phyloP scores from a whole-genome alignment of 1,140 invertebrate genomes.

The Atta colombica region DNA sequence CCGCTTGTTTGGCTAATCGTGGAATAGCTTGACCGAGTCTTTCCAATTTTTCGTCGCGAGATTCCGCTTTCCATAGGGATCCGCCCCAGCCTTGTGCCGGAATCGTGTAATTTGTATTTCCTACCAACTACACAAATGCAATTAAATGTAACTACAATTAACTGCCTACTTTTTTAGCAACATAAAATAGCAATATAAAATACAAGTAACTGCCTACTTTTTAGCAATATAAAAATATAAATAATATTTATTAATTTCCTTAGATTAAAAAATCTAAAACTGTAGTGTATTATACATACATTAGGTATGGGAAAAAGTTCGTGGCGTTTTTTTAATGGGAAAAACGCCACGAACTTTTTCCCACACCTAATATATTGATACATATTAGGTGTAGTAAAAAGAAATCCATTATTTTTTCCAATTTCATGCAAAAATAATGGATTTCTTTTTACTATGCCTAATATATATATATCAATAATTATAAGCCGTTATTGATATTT shows the following conservation, averaged over 20 bases:
- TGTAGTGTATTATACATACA: not conserved
- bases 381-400: no score
- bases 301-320: no score
- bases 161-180: slow-evolving; percentile 17
- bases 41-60: slow-evolving; percentile 88
- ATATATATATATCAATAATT: not conserved
- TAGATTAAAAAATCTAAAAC: slow-evolving; percentile 14
- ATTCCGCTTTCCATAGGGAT: slow-evolving; percentile 88
- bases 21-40: slow-evolving; percentile 87
- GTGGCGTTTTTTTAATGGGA: no score
- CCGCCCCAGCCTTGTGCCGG: slow-evolving; percentile 84
- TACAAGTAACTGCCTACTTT: not conserved
- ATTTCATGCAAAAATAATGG: no score
- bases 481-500: slow-evolving; percentile 32
- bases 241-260: slow-evolving; percentile 34
- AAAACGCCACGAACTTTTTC: no score
- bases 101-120: slow-evolving; percentile 71
- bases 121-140: slow-evolving; percentile 77
- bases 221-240: slow-evolving; percentile 46
- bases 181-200: slow-evolving; percentile 48
- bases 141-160: slow-evolving; percentile 56
- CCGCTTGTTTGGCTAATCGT: slow-evolving; percentile 87
- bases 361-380: no score
- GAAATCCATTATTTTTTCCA: no score
- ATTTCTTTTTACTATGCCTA: no score